phyloP scores from a whole-genome alignment of 2,113 vertebrate genomes.

The Larimichthys polyactis region DNA sequence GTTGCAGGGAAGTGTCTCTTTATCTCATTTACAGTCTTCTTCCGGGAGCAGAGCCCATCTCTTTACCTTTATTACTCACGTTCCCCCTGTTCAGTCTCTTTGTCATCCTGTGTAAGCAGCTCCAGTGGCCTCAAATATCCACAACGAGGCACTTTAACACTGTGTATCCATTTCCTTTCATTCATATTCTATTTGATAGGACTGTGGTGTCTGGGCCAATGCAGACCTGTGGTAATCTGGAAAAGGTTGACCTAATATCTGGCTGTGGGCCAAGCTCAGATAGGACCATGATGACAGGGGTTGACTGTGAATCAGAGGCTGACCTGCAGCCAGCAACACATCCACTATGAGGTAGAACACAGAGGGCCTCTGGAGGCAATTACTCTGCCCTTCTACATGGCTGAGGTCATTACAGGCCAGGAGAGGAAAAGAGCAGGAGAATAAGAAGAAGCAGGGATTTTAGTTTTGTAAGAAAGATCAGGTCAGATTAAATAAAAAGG shows the following conservation, averaged over 20 bases:
- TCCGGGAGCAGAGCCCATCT: neutral
- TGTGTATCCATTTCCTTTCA: slow-evolving; percentile 7
- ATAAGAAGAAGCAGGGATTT: slow-evolving; percentile 38
- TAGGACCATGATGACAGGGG: slow-evolving; percentile 13
- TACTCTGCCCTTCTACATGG: slow-evolving; percentile 21
- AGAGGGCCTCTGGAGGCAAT: slow-evolving; percentile 43
- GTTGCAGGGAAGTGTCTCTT: neutral
- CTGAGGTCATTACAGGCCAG: slow-evolving; percentile 44
- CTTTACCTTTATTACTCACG: slow-evolving; percentile 1
- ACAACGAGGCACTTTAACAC: neutral
- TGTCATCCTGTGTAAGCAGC: neutral
- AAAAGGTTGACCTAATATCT: neutral
- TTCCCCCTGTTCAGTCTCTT: neutral
- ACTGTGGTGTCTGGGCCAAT: neutral
- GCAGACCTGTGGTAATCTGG: neutral
- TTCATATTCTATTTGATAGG: neutral
- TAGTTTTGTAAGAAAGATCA: slow-evolving; percentile 41
- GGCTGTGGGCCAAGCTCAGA: slow-evolving; percentile 34
- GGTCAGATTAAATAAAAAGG: slow-evolving; percentile 5
- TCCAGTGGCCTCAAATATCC: slow-evolving; percentile 6
- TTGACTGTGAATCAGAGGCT: slow-evolving; percentile 40
- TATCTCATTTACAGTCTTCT: neutral
- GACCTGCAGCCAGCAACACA: slow-evolving; percentile 59
- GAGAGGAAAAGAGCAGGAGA: slow-evolving; percentile 21
- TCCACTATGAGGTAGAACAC: slow-evolving; percentile 50